Conservation (phyloP, 1,140 invertebrate genomes). For the Polyergus mexicanus region DNA sequence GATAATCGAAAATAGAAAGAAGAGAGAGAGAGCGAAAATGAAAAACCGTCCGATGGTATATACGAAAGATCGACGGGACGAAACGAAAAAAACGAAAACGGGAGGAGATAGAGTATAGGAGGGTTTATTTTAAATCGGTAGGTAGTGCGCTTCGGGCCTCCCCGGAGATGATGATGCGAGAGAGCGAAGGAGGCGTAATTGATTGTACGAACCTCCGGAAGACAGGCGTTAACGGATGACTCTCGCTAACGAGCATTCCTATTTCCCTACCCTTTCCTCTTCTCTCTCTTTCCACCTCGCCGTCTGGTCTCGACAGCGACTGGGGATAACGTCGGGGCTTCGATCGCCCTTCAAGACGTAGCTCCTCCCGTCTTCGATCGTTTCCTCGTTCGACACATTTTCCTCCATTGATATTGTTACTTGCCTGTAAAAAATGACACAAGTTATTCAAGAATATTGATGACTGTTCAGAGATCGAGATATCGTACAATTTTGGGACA, state of each 20-base stretch:
- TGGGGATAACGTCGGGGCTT: constrained; percentile 41
- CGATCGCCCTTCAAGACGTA: constrained; percentile 1
- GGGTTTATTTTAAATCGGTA: constrained; percentile 86
- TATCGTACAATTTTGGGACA: neutral
- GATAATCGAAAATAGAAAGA: neutral
- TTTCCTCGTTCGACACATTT: neutral
- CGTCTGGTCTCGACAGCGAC: neutral
- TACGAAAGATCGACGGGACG: neutral
- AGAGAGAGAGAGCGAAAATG: constrained; percentile 20
- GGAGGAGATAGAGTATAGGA: constrained; percentile 32
- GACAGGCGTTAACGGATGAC: constrained; percentile 87
- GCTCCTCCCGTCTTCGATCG: constrained; percentile 12
- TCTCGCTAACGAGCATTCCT: constrained; percentile 86
- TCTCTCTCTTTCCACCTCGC: constrained; percentile 61
- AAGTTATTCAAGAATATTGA: neutral
- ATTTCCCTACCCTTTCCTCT: constrained; percentile 78
- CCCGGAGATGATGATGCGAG: constrained; percentile 84
- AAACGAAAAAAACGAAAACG: constrained; percentile 19
- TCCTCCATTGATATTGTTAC: neutral
- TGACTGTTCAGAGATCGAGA: neutral
- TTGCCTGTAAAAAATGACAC: neutral
- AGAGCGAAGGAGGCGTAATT: constrained; percentile 85
- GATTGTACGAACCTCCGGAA: constrained; percentile 85
- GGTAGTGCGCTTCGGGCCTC: constrained; percentile 82
- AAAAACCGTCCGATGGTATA: neutral